phyloP scores from a whole-genome alignment of 2,113 vertebrate species.

The Thomomys bottae region DNA sequence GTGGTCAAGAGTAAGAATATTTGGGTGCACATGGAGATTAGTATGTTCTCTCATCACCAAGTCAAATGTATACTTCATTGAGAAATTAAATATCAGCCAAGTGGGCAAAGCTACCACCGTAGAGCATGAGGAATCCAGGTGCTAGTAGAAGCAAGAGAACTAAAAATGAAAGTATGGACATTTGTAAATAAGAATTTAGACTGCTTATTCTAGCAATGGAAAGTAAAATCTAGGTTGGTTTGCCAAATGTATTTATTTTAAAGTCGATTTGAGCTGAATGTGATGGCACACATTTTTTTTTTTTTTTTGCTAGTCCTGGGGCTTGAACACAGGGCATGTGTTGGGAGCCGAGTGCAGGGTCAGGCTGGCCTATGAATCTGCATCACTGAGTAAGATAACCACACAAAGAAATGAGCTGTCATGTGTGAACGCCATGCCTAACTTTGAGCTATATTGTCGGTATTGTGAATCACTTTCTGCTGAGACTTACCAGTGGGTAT shows the following conservation, averaged over 20 bases:
- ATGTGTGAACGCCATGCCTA: too few species aligned
- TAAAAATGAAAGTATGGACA: not conserved
- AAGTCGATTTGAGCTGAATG: not conserved
- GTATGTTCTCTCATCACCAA: not conserved
- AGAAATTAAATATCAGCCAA: slow-evolving; percentile 32
- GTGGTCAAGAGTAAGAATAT: not conserved
- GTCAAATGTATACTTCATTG: not conserved
- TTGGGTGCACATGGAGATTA: not conserved
- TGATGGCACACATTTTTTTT: too few species aligned
- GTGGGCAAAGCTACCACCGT: not conserved
- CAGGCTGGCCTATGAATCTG: too few species aligned
- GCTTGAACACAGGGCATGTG: too few species aligned
- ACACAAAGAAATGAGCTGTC: too few species aligned
- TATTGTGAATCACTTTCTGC: too few species aligned
- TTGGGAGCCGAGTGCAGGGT: too few species aligned
- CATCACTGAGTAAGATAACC: too few species aligned
- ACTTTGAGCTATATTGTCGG: too few species aligned
- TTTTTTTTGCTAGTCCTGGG: too few species aligned
- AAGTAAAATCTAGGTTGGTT: not conserved
- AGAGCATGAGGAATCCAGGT: not conserved
- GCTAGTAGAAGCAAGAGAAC: not conserved
- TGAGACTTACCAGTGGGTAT: too few species aligned
- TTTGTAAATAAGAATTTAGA: not conserved
- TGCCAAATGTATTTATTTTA: not conserved
- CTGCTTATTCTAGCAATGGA: not conserved